These are phyloP conservation scores for Perodicticus potto DNA, from an alignment of 2,797 vertebrate species.

Conservation along the genomic window DNA sequence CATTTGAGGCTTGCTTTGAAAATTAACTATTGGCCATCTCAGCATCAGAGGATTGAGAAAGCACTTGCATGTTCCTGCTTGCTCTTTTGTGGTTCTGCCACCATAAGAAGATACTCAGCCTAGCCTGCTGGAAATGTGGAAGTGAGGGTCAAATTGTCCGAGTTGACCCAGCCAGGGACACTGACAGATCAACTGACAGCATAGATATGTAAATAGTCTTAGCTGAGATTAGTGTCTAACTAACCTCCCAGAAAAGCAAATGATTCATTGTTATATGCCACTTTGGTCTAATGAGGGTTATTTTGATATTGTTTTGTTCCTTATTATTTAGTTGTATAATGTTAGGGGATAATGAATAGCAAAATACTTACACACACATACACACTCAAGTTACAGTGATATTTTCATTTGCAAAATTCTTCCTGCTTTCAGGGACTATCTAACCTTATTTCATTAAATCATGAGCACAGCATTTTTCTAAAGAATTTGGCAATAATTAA, in stretches of 20 bases:
- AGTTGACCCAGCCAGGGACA: not conserved
- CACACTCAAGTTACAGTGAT: not conserved
- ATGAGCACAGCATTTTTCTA: not conserved
- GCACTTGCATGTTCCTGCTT: accelerated
- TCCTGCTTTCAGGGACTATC: not conserved
- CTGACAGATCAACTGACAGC: not conserved
- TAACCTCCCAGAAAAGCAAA: not conserved
- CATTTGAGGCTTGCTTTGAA: not conserved
- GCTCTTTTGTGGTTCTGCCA: not conserved
- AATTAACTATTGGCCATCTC: not conserved
- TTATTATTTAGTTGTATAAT: not conserved
- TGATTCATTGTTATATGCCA: not conserved
- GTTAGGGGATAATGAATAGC: not conserved
- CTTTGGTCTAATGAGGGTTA: not conserved
- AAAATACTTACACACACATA: not conserved
- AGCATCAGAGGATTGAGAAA: not conserved
- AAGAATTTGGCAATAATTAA: constrained; percentile 55
- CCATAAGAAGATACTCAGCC: not conserved
- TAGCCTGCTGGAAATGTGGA: not conserved
- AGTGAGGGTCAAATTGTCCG: not conserved
- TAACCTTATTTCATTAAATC: not conserved
- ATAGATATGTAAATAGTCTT: not conserved
- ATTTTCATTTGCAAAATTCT: not conserved
- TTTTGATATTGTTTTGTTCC: not conserved
- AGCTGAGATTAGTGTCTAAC: not conserved